These are phyloP conservation scores for Lota lota DNA, from an alignment of 2,113 vertebrate genomes.

Conservation along the genomic window DNA sequence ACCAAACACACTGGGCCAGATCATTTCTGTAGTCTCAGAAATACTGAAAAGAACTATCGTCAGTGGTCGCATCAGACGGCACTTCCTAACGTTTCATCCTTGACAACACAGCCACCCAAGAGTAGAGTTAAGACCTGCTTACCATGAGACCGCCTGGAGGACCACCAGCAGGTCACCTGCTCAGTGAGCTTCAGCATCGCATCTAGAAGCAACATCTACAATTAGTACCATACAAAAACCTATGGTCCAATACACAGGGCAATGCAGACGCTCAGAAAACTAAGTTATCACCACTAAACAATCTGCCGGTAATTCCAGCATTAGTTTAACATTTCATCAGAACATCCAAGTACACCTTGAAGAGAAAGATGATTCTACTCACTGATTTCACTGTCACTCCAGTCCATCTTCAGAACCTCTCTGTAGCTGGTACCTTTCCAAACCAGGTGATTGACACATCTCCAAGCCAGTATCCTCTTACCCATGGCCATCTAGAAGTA, in stretches of 20 bases:
- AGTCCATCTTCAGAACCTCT: too few species aligned
- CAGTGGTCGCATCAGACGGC: conserved; percentile 85
- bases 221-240: too few species aligned
- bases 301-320: conserved; percentile 89
- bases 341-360: not conserved
- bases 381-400: too few species aligned
- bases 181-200: too few species aligned
- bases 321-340: conserved; percentile 47
- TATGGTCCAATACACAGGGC: not conserved
- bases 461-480: too few species aligned
- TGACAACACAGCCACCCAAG: not conserved
- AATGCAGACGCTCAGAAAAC: conserved; percentile 71
- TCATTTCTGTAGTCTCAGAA: not conserved
- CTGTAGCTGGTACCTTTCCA: too few species aligned
- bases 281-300: conserved; percentile 74
- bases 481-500: too few species aligned
- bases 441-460: too few species aligned
- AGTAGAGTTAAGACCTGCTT: not conserved
- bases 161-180: too few species aligned
- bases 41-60: conserved; percentile 54
- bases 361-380: not conserved
- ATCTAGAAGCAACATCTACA: too few species aligned
- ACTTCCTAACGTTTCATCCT: conserved; percentile 85
- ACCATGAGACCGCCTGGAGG: too few species aligned
- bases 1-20: not conserved